Evolutionary conservation across 2,888 invertebrate genomes (phyloP).

Genomic region (Cantharis flavilabris): DNA sequence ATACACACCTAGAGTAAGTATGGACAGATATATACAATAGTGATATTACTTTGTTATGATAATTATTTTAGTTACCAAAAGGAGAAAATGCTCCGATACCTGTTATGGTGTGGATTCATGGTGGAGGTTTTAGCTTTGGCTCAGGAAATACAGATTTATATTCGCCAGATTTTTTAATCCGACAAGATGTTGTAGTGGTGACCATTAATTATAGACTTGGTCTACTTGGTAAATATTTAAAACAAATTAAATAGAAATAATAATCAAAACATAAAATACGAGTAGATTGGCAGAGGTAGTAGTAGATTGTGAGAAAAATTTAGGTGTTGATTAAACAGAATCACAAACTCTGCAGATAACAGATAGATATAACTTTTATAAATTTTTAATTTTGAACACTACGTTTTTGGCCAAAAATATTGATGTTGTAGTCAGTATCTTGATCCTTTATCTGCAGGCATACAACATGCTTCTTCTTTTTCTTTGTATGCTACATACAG

Average conservation of each 20-base stretch:
- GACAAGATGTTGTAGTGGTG: constrained; percentile 51
- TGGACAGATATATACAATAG: background rate
- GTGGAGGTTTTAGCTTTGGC: constrained; percentile 50
- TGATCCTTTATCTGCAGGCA: too few species aligned
- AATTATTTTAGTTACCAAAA: constrained; percentile 15
- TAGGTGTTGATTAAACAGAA: too few species aligned
- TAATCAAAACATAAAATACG: too few species aligned
- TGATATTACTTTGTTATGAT: background rate
- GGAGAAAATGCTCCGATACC: constrained; percentile 39
- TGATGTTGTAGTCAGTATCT: too few species aligned
- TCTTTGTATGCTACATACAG: too few species aligned
- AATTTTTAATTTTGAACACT: too few species aligned
- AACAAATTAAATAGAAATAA: background rate
- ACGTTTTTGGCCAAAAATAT: too few species aligned
- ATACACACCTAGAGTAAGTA: constrained; percentile 47
- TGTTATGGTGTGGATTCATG: constrained; percentile 55
- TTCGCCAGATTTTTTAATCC: constrained; percentile 51
- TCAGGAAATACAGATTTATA: constrained; percentile 45
- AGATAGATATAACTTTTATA: too few species aligned
- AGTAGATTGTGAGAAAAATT: too few species aligned
- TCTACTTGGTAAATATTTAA: constrained; percentile 43
- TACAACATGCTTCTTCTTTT: too few species aligned
- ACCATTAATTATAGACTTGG: constrained; percentile 51
- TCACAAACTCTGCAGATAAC: too few species aligned
- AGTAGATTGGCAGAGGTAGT: too few species aligned